These are phyloP conservation scores for Onchidella celtica DNA, from an alignment of 2,888 invertebrate species.

Conservation along the genomic window DNA sequence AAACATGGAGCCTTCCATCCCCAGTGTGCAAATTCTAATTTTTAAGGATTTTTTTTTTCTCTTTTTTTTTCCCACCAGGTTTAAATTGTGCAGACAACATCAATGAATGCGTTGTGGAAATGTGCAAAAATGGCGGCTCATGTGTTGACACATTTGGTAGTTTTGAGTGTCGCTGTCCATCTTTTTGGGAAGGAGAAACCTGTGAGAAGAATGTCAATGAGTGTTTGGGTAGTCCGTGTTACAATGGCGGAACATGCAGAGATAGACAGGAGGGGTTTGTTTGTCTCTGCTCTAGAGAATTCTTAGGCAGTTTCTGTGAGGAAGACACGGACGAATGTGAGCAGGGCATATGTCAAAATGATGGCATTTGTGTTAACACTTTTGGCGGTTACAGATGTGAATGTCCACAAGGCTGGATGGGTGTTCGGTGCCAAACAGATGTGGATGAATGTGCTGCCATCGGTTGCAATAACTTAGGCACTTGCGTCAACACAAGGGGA, in stretches of 20 bases:
- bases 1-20: too few relatives aligned
- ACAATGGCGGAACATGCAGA: constrained; percentile 22
- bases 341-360: constrained; percentile 8
- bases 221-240: constrained; percentile 29
- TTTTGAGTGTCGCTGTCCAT: constrained; percentile 37
- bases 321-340: constrained; percentile 40
- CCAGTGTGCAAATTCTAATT: too few relatives aligned
- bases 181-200: constrained; percentile 40
- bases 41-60: background rate
- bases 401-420: constrained; percentile 24
- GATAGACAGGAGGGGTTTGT: constrained; percentile 37
- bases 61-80: too few relatives aligned
- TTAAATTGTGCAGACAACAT: constrained; percentile 23
- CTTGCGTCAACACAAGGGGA: constrained; percentile 55
- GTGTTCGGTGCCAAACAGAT: constrained; percentile 18
- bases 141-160: constrained; percentile 36
- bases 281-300: constrained; percentile 35
- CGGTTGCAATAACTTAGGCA: constrained; percentile 33
- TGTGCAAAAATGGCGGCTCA: constrained; percentile 46
- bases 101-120: constrained; percentile 41
- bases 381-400: constrained; percentile 22
- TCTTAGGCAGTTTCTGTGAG: constrained; percentile 36
- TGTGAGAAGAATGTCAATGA: constrained; percentile 48
- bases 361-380: constrained; percentile 12
- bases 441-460: constrained; percentile 8